Conservation (phyloP, 2,888 invertebrate genomes). For the Hyposoter didymator region DNA sequence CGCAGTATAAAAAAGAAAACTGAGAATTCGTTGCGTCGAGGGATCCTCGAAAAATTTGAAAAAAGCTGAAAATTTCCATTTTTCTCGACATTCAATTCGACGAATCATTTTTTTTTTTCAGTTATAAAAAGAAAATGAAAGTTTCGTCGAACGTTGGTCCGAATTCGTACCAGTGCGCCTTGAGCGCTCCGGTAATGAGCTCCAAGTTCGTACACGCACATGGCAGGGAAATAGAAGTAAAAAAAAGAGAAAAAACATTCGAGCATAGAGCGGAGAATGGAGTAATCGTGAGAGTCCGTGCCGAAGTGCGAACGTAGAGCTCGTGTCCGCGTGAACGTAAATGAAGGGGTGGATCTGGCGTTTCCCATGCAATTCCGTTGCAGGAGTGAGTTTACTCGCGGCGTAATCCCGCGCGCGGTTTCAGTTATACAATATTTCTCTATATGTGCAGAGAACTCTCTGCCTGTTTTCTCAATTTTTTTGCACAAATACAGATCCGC, state of each 20-base stretch:
- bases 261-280: slow-evolving; percentile 49
- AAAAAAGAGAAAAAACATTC: background rate
- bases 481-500: slow-evolving; percentile 7
- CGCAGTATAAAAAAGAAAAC: too few species aligned
- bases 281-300: slow-evolving; percentile 51
- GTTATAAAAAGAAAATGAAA: too few species aligned
- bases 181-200: background rate
- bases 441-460: background rate
- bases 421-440: slow-evolving; percentile 23
- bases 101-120: too few species aligned
- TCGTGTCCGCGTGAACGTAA: slow-evolving; percentile 21
- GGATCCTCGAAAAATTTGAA: too few species aligned
- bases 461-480: background rate
- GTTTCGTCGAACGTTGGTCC: background rate
- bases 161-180: background rate
- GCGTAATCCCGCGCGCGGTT: slow-evolving; percentile 48
- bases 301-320: slow-evolving; percentile 23
- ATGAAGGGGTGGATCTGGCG: slow-evolving; percentile 28
- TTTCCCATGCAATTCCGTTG: background rate
- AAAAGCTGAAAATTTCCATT: too few species aligned
- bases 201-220: slow-evolving; percentile 34
- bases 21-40: too few species aligned
- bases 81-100: too few species aligned
- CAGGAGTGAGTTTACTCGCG: slow-evolving; percentile 1
- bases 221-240: background rate